Evolutionary conservation across 1,140 invertebrate genomes (phyloP).

Genomic region (Drosophila sucinea): DNA sequence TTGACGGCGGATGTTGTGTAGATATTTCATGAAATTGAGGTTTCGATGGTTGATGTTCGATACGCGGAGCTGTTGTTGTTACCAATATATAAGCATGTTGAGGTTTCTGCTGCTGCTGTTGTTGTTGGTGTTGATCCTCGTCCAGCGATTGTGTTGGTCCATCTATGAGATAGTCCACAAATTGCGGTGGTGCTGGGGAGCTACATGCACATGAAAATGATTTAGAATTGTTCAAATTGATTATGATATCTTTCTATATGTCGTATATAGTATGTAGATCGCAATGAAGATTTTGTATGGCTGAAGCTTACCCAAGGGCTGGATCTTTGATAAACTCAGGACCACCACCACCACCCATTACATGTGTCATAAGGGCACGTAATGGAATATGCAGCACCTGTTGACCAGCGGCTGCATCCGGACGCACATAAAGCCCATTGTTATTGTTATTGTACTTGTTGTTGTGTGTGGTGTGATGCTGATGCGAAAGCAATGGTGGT

Average conservation of each 20-base stretch:
- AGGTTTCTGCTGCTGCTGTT: slow-evolving; percentile 28
- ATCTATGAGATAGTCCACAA: slow-evolving; percentile 74
- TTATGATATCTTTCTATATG: background rate
- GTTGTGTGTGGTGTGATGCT: slow-evolving; percentile 37
- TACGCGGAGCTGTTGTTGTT: slow-evolving; percentile 63
- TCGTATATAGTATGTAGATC: background rate
- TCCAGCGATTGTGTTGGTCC: slow-evolving; percentile 74
- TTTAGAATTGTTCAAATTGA: background rate
- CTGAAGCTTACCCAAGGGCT: slow-evolving; percentile 14
- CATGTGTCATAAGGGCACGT: slow-evolving; percentile 58
- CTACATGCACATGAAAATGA: slow-evolving; percentile 16
- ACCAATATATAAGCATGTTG: slow-evolving; percentile 68
- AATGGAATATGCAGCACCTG: slow-evolving; percentile 73
- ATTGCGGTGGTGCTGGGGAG: slow-evolving; percentile 58
- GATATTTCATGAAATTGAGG: slow-evolving; percentile 42
- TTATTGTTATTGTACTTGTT: slow-evolving; percentile 54
- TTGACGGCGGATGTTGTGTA: slow-evolving; percentile 46
- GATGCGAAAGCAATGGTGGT: slow-evolving; percentile 31
- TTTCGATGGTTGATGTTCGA: slow-evolving; percentile 43
- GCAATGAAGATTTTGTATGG: background rate
- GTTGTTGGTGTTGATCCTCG: slow-evolving; percentile 54
- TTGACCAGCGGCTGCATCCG: slow-evolving; percentile 42
- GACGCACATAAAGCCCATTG: slow-evolving; percentile 47
- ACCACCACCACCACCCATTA: slow-evolving; percentile 37
- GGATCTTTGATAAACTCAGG: slow-evolving; percentile 39